Conservation (phyloP, 2,113 vertebrate genomes). For the Etheostoma spectabile region DNA sequence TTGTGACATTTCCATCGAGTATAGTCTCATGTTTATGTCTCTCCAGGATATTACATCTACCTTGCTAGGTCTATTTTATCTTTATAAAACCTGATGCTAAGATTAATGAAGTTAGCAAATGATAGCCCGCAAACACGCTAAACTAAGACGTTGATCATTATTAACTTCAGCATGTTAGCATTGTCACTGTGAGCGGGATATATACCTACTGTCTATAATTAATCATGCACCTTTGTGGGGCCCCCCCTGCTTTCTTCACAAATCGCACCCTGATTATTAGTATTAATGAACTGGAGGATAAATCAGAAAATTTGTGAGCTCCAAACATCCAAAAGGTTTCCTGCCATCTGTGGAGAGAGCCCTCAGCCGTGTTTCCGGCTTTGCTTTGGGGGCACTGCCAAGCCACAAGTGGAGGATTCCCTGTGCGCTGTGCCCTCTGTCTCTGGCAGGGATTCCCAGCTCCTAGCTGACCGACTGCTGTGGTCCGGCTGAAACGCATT, state of each 20-base stretch:
- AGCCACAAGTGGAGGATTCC: constrained; percentile 59
- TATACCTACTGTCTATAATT: too few species aligned
- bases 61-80: background rate
- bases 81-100: background rate
- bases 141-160: too few species aligned
- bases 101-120: too few species aligned
- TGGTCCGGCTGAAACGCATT: constrained; percentile 11
- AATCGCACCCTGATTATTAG: too few species aligned
- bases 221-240: too few species aligned
- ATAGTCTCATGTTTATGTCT: background rate
- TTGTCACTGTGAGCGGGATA: too few species aligned
- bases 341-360: constrained; percentile 21
- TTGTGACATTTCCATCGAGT: background rate
- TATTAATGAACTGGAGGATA: background rate
- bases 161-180: background rate
- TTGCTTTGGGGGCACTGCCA: constrained; percentile 42
- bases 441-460: constrained; percentile 50
- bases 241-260: too few species aligned
- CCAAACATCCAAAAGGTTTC: background rate
- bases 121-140: too few species aligned
- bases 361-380: constrained; percentile 18
- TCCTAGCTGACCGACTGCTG: constrained; percentile 29
- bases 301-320: background rate
- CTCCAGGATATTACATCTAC: background rate
- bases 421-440: constrained; percentile 45